Conservation (phyloP, 2,797 vertebrate species). For the Hydrophis major region DNA sequence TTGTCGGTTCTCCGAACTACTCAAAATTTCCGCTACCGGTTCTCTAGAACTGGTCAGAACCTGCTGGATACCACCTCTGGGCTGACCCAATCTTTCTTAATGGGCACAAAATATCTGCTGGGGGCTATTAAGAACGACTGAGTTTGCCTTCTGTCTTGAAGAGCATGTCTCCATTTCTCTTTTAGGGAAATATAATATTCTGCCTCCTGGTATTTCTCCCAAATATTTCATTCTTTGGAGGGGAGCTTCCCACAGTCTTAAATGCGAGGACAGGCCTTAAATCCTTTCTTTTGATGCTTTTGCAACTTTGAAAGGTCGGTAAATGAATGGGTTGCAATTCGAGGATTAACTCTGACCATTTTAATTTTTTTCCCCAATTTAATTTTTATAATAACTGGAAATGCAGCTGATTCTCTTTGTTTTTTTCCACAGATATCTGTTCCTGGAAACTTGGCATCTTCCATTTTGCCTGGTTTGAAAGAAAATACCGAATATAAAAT, state of each 20-base stretch:
- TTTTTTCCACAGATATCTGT: conserved; percentile 76
- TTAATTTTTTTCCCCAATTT: not conserved
- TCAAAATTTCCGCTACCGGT: too few relatives aligned
- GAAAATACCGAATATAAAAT: conserved; percentile 87
- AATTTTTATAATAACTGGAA: not conserved
- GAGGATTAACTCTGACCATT: not conserved
- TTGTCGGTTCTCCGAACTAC: too few relatives aligned
- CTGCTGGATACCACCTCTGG: too few relatives aligned
- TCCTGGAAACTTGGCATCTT: conserved; percentile 75
- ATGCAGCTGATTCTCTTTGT: conserved; percentile 1
- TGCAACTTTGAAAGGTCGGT: not conserved
- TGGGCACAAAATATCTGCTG: too few relatives aligned
- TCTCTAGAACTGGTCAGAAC: too few relatives aligned
- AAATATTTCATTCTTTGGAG: not conserved
- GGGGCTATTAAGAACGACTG: too few relatives aligned
- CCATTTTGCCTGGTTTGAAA: conserved; percentile 80
- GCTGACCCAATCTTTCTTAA: too few relatives aligned
- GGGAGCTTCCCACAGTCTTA: not conserved
- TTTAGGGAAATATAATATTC: not conserved
- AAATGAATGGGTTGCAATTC: not conserved
- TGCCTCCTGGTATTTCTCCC: not conserved
- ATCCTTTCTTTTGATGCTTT: not conserved
- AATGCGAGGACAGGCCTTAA: not conserved
- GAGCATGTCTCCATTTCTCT: too few relatives aligned
- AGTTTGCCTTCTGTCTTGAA: too few relatives aligned